Base-by-base conservation (phyloP, 2,797 vertebrate genomes). In the Ctenosaura bakeri region DNA sequence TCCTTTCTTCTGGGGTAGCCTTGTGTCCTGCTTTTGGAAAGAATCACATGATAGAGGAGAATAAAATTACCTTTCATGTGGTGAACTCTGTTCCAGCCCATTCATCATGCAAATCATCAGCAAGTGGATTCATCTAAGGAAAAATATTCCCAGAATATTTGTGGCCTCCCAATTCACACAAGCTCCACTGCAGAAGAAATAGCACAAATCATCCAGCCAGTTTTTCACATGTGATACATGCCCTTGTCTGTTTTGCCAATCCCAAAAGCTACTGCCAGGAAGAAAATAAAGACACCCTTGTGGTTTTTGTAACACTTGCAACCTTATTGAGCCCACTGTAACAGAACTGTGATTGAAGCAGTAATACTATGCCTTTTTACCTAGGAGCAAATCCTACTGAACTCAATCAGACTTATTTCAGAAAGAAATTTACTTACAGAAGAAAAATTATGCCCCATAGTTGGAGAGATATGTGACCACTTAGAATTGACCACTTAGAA, bases 21-120 rank as follows among this genome's bases (percentile, higher is more conserved):
- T 86, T 93, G 90, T 91, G 71, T 94, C 14, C 82, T 92, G 84
- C 73, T 91, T 92, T 94, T 93, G 88, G 90, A 89, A 93, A 92
- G 91, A 90, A 93, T 91, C 76, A 83, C 83, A 81, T 85, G 91
- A 94, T 93, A 93, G 90, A 90, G 2, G 38, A 91, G 93, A 94
- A 90, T 59, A 93, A 91, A 90, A 94, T 85, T 84, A 78, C 0
- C 0, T 52, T 93, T 87, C 73, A 38, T 89, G 85, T 62, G 93
- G 92, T 92, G 92, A 94, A 95, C 89, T 94, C 93, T 88, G 89
- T 1, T 71, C 80, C 56, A 56, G 32, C 6, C 35, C 0, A 1
- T 0, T 89, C 93, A 80, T 94, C 94, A 94, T 90, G 1, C 69
- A 83, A 87, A 90, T 90, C 35, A 84, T 87, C 73, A 93, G 91